These are phyloP conservation scores for Epirrhoe tristata DNA, from an alignment of 2,888 invertebrate species.

Conservation along the genomic window DNA sequence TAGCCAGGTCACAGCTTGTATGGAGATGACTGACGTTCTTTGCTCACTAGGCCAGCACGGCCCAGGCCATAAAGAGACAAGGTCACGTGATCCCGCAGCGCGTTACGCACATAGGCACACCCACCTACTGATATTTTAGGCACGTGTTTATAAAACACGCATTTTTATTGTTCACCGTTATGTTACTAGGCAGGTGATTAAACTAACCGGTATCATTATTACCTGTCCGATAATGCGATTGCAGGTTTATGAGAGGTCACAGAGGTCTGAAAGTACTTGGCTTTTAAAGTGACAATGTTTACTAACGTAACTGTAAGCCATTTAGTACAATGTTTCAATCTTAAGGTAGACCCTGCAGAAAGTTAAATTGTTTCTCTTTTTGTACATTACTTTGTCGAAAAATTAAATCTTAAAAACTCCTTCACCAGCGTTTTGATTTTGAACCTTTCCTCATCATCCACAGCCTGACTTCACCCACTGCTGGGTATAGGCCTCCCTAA, in stretches of 20 bases:
- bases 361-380: too few relatives aligned
- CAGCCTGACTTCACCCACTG: too few relatives aligned
- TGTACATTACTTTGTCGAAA: too few relatives aligned
- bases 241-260: constrained; percentile 11
- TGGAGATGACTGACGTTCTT: too few relatives aligned
- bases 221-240: constrained; percentile 8
- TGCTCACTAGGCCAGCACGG: constrained; percentile 1
- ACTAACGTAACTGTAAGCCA: not conserved
- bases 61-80: constrained; percentile 37
- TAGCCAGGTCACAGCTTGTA: too few relatives aligned
- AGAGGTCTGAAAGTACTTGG: constrained; percentile 9
- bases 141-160: constrained; percentile 26
- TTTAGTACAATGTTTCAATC: too few relatives aligned
- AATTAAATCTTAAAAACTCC: too few relatives aligned
- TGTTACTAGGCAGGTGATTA: constrained; percentile 8
- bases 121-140: constrained; percentile 30
- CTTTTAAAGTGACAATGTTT: not conserved
- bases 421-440: too few relatives aligned
- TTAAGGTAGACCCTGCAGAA: too few relatives aligned
- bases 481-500: too few relatives aligned
- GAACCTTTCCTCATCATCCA: too few relatives aligned
- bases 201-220: constrained; percentile 9
- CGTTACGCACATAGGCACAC: constrained; percentile 22
- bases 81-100: constrained; percentile 28
- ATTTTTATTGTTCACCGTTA: constrained; percentile 14